Base-by-base conservation (phyloP, 2,888 invertebrate genomes). In the Yponomeuta cagnagella region DNA sequence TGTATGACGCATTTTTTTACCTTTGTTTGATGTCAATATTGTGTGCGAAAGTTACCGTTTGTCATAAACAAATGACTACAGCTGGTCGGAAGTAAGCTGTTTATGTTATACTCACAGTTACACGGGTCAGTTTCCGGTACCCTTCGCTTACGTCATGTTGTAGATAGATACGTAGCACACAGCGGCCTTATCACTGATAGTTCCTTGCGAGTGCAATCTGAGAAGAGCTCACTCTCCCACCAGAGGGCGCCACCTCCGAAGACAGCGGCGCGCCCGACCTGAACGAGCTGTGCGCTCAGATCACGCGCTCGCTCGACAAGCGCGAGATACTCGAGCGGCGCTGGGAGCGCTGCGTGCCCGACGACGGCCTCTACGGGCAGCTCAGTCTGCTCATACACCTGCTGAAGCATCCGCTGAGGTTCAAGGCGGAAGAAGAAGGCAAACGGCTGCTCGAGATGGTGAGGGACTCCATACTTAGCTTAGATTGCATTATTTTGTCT, bases 361-460 rank as follows among this genome's bases (percentile, higher is more conserved):
- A 98, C 82, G 98, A 98, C 81, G 98, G 97, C 0, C 89, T 98
- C 9, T 96, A 97, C 72, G 98, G 98, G 0, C 93, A 98, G 64
- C 90, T 98, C 15, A 97, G 96, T 81, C 93, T 98, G 1, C 94
- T 96, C 81, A 96, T 96, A n/a, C 97, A 97, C 80, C 93, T 98
- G 67, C 93, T 98, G 77, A 98, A 98, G 81, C 98, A 98, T 81
- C 96, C 96, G 79, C 96, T 98, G 0, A 94, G 96, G 23, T 98
- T 97, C 83, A 98, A 98, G 84, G 95, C 94, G 65, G 95, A 95
- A 6, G 94, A 96, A 71, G 95, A 95, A 69, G 97, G 97, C 0
- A 88, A 85, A 15, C 93, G 94, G 78, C 93, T 96, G 10, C 82
- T 96, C 5, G 92, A 93, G 76, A 93, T 95, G 86, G 94, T 94